These are phyloP conservation scores for Haliclona indistincta DNA, from an alignment of 37 sponge, comb jelly and placozoan species.

Conservation along the genomic window DNA sequence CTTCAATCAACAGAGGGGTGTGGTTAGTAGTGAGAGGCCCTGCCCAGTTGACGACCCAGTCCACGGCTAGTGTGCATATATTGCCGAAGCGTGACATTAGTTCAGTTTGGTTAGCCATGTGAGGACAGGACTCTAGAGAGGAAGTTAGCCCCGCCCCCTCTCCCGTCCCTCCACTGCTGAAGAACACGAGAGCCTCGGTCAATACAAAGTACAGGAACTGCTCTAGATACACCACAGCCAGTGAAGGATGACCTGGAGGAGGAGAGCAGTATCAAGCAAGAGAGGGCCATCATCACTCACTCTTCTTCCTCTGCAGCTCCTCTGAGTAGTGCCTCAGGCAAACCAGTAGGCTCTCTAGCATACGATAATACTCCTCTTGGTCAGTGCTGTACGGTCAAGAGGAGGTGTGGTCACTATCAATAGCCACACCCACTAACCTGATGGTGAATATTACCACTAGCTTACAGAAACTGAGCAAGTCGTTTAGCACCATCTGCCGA, in stretches of 20 bases:
- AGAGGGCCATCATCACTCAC: not conserved
- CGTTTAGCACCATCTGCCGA: slow-evolving; percentile 52
- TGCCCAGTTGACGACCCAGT: slow-evolving; percentile 41
- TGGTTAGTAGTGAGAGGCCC: slow-evolving; percentile 48
- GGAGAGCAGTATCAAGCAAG: not conserved
- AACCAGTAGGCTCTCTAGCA: slow-evolving; percentile 63
- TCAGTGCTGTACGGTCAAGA: slow-evolving; percentile 33
- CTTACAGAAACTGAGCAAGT: slow-evolving; percentile 52
- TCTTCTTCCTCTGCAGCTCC: slow-evolving; percentile 27
- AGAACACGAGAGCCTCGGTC: slow-evolving; percentile 40
- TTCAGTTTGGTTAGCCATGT: slow-evolving; percentile 45
- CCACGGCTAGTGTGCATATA: slow-evolving; percentile 50
- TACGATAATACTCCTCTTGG: slow-evolving; percentile 57
- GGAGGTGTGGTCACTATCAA: not conserved
- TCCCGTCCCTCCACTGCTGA: slow-evolving; percentile 25
- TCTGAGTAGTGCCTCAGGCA: slow-evolving; percentile 54
- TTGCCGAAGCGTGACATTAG: slow-evolving; percentile 36
- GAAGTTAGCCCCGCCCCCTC: slow-evolving; percentile 15
- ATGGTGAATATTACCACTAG: slow-evolving; percentile 55
- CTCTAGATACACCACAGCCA: slow-evolving; percentile 54
- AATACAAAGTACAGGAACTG: slow-evolving; percentile 48
- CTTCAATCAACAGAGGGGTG: slow-evolving; percentile 29
- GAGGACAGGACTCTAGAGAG: slow-evolving; percentile 11
- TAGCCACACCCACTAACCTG: slow-evolving; percentile 30
- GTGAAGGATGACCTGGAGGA: not conserved